phyloP scores from a whole-genome alignment of 1,140 invertebrate species.

The Brachionus koreanus region DNA sequence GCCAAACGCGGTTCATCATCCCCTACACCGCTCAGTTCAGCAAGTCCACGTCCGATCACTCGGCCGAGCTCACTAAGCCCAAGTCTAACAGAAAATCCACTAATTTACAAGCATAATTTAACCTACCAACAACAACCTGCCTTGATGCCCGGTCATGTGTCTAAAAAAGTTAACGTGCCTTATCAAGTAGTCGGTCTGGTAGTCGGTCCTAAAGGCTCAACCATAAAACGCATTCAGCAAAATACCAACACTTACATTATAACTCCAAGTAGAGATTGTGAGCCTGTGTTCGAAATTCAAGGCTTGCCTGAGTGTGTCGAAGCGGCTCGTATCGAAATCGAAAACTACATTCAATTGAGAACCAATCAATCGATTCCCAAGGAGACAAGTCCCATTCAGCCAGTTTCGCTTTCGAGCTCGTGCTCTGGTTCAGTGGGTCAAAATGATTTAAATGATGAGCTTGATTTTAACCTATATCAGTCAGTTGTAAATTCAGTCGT shows the following conservation, averaged over 20 bases:
- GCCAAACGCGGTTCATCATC: conserved; percentile 64
- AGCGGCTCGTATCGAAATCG: conserved; percentile 87
- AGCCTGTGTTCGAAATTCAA: conserved; percentile 91
- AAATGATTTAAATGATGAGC: neutral
- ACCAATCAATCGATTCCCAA: conserved; percentile 65
- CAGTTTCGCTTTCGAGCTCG: neutral
- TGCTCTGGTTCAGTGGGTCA: neutral
- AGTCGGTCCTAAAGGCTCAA: conserved; percentile 96
- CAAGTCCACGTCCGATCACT: conserved; percentile 31
- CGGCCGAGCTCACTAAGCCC: conserved; percentile 47
- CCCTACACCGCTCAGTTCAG: neutral
- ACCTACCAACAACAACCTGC: conserved; percentile 5
- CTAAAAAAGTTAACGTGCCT: conserved; percentile 93
- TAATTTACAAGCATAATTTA: conserved; percentile 24
- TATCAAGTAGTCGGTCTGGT: conserved; percentile 96
- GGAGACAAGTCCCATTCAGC: neutral
- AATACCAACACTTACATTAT: conserved; percentile 99
- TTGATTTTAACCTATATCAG: neutral
- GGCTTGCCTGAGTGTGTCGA: conserved; percentile 94
- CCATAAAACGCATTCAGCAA: conserved; percentile 98
- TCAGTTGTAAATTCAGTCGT: neutral
- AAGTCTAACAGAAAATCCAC: conserved; percentile 45
- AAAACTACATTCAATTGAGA: conserved; percentile 91
- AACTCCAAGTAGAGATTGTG: conserved; percentile 92
- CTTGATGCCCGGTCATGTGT: conserved; percentile 67